Conservation (phyloP, 2,888 invertebrate genomes). For the Epistrophella euchroma region DNA sequence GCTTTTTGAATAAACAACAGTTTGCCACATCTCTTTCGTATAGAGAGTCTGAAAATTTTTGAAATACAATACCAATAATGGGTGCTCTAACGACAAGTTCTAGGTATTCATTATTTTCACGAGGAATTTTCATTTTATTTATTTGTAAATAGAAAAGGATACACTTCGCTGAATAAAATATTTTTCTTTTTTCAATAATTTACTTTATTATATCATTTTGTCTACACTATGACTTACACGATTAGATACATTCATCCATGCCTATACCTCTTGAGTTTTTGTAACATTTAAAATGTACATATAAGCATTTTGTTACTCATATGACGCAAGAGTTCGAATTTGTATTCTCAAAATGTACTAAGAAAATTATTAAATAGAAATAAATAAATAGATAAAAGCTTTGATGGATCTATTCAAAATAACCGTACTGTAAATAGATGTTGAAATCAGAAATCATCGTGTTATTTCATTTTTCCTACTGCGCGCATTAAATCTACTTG, state of each 20-base stretch:
- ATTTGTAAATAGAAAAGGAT: not conserved
- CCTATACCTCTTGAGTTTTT: too few species aligned
- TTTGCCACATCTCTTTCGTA: not conserved
- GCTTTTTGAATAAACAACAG: not conserved
- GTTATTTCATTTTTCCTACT: not conserved
- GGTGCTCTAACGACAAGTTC: not conserved
- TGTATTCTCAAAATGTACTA: too few species aligned
- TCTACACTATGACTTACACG: not conserved
- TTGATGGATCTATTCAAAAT: not conserved
- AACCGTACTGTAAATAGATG: not conserved
- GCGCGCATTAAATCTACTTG: not conserved
- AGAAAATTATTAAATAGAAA: too few species aligned
- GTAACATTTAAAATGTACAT: too few species aligned
- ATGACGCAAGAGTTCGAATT: too few species aligned
- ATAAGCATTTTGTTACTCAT: too few species aligned
- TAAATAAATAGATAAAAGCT: too few species aligned
- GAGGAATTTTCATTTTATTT: slow-evolving; percentile 1
- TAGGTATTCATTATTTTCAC: not conserved
- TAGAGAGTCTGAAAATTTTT: not conserved
- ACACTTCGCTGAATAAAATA: slow-evolving; percentile 1
- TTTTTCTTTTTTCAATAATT: not conserved
- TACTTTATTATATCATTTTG: not conserved
- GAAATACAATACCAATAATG: not conserved
- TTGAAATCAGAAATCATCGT: not conserved
- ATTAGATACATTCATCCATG: not conserved